Conservation (phyloP, 2,797 vertebrate genomes). For the Heliangelus exortis region DNA sequence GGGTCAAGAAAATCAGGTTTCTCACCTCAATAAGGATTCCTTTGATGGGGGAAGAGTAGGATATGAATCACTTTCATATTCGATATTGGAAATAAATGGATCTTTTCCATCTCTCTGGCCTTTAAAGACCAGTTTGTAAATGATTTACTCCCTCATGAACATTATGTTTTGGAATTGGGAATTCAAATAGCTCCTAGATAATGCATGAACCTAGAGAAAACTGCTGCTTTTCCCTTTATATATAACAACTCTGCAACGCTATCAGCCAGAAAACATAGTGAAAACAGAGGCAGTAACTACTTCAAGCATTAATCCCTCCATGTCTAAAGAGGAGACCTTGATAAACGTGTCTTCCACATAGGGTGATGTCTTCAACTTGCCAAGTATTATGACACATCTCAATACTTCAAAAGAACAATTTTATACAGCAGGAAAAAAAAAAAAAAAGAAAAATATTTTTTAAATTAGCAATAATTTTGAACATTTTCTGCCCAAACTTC, state of each 20-base stretch:
- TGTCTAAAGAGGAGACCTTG: neutral
- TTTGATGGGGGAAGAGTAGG: neutral
- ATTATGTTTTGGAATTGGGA: neutral
- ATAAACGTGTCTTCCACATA: neutral
- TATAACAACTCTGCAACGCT: neutral
- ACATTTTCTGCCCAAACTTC: neutral
- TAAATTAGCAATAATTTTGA: neutral
- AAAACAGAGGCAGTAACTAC: neutral
- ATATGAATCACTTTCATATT: neutral
- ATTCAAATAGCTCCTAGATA: neutral
- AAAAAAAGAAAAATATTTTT: neutral
- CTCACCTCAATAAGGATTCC: neutral
- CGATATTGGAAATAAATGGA: neutral
- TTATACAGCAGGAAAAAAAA: neutral
- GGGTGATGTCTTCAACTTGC: neutral
- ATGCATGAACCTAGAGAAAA: neutral
- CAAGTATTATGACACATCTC: neutral
- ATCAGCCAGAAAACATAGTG: neutral
- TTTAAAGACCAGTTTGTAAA: neutral
- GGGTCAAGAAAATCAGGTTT: constrained; percentile 2
- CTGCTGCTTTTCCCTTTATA: neutral
- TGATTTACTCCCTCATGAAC: neutral
- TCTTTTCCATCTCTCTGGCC: neutral
- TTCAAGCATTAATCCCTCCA: neutral
- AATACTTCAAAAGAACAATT: neutral